Percentiles rank a stretch among this genome's conserved stretches.
phyloP scores from a whole-genome alignment of 2,888 invertebrate species.

The Boloria selene region DNA sequence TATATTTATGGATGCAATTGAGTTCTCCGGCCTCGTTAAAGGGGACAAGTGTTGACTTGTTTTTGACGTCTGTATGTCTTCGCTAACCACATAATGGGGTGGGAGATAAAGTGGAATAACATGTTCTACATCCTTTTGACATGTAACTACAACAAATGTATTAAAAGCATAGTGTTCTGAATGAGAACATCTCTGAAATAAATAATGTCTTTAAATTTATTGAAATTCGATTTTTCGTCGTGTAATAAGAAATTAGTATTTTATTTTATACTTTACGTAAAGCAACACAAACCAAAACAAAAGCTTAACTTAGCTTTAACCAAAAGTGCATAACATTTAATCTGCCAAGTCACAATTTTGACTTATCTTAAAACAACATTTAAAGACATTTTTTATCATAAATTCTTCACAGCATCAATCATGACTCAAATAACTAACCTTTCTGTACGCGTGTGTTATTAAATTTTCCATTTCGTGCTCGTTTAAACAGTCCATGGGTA shows the following conservation, averaged over 20 bases:
- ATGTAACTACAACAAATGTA: neutral
- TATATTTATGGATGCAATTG: conserved; percentile 21
- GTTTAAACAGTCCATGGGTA: conserved; percentile 29
- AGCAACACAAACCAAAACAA: neutral
- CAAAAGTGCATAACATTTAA: no score
- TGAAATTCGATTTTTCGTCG: neutral
- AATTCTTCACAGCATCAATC: conserved; percentile 9
- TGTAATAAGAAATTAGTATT: no score
- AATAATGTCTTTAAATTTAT: neutral
- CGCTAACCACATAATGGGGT: conserved; percentile 34
- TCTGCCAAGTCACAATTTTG: no score
- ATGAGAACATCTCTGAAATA: neutral
- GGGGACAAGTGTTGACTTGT: conserved; percentile 49
- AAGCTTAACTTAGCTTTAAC: no score
- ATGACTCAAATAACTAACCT: conserved; percentile 14
- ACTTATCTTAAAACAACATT: no score
- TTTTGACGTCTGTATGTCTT: conserved; percentile 50
- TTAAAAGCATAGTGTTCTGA: neutral
- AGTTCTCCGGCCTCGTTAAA: conserved; percentile 48
- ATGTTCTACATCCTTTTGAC: conserved; percentile 27
- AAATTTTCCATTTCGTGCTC: conserved; percentile 26
- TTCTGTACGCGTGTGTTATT: conserved; percentile 6
- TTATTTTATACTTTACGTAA: no score
- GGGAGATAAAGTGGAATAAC: conserved; percentile 26
- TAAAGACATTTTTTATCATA: no score